Conservation (phyloP, 2,797 vertebrate genomes). For the Smutsia temminckii region DNA sequence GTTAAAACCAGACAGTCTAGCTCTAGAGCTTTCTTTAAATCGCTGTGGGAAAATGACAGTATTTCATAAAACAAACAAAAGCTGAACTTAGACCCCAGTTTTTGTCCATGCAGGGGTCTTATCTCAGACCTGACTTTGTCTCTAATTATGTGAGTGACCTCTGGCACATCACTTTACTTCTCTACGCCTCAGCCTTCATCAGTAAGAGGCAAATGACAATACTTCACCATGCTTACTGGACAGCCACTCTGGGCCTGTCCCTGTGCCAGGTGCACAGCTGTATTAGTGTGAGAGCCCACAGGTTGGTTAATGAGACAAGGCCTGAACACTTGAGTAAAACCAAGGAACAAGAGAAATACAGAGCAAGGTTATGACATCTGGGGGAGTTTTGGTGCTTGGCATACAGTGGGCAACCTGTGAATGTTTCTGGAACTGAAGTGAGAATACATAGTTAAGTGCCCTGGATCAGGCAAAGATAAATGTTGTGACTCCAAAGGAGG, state of each 20-base stretch:
- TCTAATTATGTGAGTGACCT: neutral
- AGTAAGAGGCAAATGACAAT: neutral
- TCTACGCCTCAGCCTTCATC: neutral
- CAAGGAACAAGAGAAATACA: neutral
- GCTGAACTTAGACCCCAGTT: neutral
- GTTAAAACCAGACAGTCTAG: neutral
- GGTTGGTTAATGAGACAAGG: neutral
- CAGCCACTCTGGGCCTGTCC: neutral
- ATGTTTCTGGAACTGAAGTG: neutral
- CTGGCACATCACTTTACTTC: neutral
- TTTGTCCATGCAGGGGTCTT: neutral
- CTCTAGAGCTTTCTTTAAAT: neutral
- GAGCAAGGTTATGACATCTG: neutral
- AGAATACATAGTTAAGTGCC: neutral
- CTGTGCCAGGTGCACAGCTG: neutral
- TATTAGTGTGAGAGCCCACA: neutral
- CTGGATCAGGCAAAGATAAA: neutral
- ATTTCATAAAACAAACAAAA: neutral
- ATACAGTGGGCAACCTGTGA: neutral
- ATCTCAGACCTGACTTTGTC: neutral
- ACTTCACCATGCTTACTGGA: neutral
- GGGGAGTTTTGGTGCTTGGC: neutral
- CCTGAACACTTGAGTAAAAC: neutral
- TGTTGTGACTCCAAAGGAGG: neutral
- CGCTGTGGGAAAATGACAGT: neutral